These are phyloP conservation scores for Podilymbus podiceps DNA, from an alignment of 2,113 vertebrate species.

Conservation along the genomic window DNA sequence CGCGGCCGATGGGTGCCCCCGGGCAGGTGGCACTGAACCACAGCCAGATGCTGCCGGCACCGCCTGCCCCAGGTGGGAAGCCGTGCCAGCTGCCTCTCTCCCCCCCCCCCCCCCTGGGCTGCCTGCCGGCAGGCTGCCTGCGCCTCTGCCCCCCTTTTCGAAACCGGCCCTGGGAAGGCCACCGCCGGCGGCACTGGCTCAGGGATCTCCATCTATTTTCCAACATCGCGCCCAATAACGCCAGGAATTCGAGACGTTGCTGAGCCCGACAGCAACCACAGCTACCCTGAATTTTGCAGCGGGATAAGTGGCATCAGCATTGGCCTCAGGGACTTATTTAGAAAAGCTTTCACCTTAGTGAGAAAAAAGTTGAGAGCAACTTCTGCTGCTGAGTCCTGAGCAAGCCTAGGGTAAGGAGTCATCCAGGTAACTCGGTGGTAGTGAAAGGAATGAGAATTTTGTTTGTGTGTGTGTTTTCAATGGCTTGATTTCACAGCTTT, in stretches of 20 bases:
- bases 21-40: background rate
- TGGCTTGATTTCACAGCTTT: background rate
- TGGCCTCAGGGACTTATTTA: accelerated
- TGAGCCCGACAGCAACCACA: background rate
- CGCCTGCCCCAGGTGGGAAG: background rate
- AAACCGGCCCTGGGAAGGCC: background rate
- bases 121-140: background rate
- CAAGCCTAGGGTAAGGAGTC: background rate
- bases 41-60: background rate
- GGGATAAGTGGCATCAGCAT: background rate
- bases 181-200: accelerated
- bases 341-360: background rate
- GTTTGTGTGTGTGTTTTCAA: background rate
- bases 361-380: background rate
- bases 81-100: background rate
- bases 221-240: accelerated
- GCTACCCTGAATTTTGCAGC: background rate
- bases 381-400: background rate
- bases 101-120: background rate
- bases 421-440: background rate
- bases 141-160: accelerated
- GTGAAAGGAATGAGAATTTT: background rate
- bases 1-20: accelerated
- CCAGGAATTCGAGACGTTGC: background rate
- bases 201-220: background rate